A percentile compares a stretch with the other conserved stretches of the same genome.
Conservation (phyloP, 2,797 vertebrate species). For the Periophthalmus magnuspinnatus region DNA sequence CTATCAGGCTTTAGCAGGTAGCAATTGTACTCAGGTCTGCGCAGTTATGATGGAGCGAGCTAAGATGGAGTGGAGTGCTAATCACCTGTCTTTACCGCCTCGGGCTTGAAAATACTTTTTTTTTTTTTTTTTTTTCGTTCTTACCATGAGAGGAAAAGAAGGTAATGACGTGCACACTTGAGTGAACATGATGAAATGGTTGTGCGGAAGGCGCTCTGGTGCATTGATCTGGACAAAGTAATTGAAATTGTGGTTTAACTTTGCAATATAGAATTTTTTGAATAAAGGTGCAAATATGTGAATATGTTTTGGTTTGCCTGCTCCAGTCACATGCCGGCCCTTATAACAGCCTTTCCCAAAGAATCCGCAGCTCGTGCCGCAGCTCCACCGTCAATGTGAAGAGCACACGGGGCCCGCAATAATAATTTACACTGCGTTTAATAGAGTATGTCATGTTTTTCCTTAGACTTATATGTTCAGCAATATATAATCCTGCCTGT, state of each 20-base stretch:
- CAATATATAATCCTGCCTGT: too few relatives aligned
- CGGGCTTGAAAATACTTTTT: slow-evolving; percentile 42
- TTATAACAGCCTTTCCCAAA: neutral
- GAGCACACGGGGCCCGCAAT: too few relatives aligned
- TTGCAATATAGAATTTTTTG: neutral
- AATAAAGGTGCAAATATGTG: neutral
- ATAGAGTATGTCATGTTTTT: too few relatives aligned
- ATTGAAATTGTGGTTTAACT: neutral
- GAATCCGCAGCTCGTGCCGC: too few relatives aligned
- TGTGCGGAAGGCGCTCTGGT: neutral
- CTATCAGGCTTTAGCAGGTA: slow-evolving; percentile 38
- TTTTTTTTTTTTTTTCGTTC: neutral
- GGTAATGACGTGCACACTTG: neutral
- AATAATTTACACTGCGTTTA: too few relatives aligned
- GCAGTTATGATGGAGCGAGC: slow-evolving; percentile 37
- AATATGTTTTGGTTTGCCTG: neutral
- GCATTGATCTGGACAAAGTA: neutral
- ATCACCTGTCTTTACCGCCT: slow-evolving; percentile 59
- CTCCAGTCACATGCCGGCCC: neutral
- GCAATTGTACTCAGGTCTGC: slow-evolving; percentile 30
- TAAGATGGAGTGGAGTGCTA: slow-evolving; percentile 62
- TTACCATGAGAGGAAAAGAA: neutral
- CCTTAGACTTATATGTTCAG: too few relatives aligned
- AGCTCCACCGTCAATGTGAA: too few relatives aligned
- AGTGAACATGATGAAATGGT: neutral